Base-by-base conservation (phyloP, 2,888 invertebrate species). In the Drosophila fulvimacula region DNA sequence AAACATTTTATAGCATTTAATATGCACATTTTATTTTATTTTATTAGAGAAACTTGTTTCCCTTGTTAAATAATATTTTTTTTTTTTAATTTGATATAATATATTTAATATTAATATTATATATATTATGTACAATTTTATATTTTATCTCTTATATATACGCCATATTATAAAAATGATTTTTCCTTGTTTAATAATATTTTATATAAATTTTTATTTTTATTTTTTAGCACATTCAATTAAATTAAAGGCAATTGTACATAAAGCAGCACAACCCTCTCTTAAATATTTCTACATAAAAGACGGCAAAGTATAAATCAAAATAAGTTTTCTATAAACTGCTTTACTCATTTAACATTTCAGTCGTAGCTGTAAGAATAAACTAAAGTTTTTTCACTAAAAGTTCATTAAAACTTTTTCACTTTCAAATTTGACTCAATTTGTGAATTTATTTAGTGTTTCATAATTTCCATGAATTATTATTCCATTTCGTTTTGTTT, bases 11-110 rank as follows among this genome's bases (percentile, higher is more conserved):
- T 9, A 24, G 21, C 34, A 44, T 42, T 56, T 34, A 44, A 44
- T 42, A 44, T 44, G 32, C 32, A 30, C 21, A 24, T 32, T 44
- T 55, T 15, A 30, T 41, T 39, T 55, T 55, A 41, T 55, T 55
- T 27, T 30, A 55, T 55, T 36, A 1, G 0, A 30, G 15, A 30
- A 0, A 41, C 0, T 41, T 19, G 10, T 2, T 2, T 15, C 0
- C 3, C 2, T 42, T 21, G 0, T 24, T 10, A n/a, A n/a, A n/a
- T n/a, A n/a, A n/a, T n/a, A n/a, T 42, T 42, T 1, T 13, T 13
- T 36, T 2, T 15, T 6, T 36, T 2, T 36, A 36, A 36, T 2
- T 15, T 2, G 5, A 36, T 15, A 13, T 15, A n/a, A n/a, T n/a
- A n/a, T n/a, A n/a, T n/a, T n/a, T n/a, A n/a, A n/a, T n/a, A n/a